phyloP scores from a whole-genome alignment of 1,140 invertebrate species.

The Diorhabda sublineata region DNA sequence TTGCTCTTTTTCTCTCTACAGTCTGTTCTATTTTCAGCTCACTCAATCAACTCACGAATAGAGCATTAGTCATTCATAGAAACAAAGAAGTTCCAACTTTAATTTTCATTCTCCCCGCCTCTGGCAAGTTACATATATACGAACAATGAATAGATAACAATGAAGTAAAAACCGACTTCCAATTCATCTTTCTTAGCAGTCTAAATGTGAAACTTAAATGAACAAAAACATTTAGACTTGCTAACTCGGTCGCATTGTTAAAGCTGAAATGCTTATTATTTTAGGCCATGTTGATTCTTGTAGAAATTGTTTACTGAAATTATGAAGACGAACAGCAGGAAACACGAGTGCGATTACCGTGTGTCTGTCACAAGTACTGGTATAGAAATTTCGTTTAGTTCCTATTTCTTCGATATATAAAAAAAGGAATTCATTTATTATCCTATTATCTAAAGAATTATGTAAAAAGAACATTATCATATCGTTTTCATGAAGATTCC shows the following conservation, averaged over 20 bases:
- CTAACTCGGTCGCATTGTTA: constrained; percentile 1
- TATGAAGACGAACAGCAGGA: not conserved
- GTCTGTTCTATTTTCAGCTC: not conserved
- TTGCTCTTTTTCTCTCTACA: too few relatives aligned
- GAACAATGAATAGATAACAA: constrained; percentile 2
- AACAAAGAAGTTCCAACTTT: not conserved
- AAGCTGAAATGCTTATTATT: constrained; percentile 2
- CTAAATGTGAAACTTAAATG: constrained; percentile 2
- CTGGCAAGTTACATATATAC: not conserved
- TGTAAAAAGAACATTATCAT: too few relatives aligned
- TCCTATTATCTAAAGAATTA: too few relatives aligned
- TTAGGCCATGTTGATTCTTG: constrained; percentile 2
- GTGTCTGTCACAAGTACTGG: not conserved
- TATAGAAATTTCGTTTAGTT: too few relatives aligned
- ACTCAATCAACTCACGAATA: not conserved
- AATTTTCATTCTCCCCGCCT: not conserved
- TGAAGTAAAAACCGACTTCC: constrained; percentile 1
- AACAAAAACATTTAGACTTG: constrained; percentile 2
- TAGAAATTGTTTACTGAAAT: constrained; percentile 3
- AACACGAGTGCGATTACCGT: not conserved
- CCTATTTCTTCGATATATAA: too few relatives aligned
- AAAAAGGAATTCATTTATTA: too few relatives aligned
- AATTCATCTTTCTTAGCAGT: constrained; percentile 1
- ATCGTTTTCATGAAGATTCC: too few relatives aligned
- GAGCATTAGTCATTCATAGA: not conserved